Conservation (phyloP, 2,888 invertebrate species). For the Trichogramma evanescens region DNA sequence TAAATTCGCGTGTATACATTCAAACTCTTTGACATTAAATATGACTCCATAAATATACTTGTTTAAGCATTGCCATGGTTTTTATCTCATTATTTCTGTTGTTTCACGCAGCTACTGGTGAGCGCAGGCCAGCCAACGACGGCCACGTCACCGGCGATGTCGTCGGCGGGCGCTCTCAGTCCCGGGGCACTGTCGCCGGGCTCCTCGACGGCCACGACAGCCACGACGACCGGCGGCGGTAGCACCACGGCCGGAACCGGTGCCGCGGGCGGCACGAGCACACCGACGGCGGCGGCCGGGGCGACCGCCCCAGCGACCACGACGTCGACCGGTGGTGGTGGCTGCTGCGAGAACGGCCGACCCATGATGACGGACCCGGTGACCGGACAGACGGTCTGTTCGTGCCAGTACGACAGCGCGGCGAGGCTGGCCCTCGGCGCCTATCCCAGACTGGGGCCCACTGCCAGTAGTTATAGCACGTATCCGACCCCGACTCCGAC, state of each 20-base stretch:
- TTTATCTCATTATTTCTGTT: conserved; percentile 31
- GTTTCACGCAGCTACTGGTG: conserved; percentile 58
- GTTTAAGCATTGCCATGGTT: too few species aligned
- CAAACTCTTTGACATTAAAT: too few species aligned
- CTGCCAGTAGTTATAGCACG: conserved; percentile 67
- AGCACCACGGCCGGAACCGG: conserved; percentile 24
- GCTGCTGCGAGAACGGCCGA: conserved; percentile 84
- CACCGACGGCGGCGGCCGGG: conserved; percentile 32
- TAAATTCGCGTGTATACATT: too few species aligned
- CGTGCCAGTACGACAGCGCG: conserved; percentile 83
- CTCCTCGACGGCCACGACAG: conserved; percentile 47
- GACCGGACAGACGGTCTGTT: conserved; percentile 87
- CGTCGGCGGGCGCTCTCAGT: conserved; percentile 69
- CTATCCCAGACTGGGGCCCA: conserved; percentile 69
- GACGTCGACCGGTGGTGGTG: not conserved
- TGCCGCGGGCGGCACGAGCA: conserved; percentile 43
- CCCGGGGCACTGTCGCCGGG: conserved; percentile 62
- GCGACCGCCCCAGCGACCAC: conserved; percentile 40
- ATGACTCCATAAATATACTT: too few species aligned
- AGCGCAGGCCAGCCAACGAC: conserved; percentile 66
- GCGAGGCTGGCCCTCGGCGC: conserved; percentile 76
- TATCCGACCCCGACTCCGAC: conserved; percentile 85
- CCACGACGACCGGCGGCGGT: conserved; percentile 43
- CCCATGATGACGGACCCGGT: conserved; percentile 90
- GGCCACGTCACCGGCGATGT: conserved; percentile 65